Base-by-base conservation (phyloP, 1,140 invertebrate species). In the Liolophura sinensis region DNA sequence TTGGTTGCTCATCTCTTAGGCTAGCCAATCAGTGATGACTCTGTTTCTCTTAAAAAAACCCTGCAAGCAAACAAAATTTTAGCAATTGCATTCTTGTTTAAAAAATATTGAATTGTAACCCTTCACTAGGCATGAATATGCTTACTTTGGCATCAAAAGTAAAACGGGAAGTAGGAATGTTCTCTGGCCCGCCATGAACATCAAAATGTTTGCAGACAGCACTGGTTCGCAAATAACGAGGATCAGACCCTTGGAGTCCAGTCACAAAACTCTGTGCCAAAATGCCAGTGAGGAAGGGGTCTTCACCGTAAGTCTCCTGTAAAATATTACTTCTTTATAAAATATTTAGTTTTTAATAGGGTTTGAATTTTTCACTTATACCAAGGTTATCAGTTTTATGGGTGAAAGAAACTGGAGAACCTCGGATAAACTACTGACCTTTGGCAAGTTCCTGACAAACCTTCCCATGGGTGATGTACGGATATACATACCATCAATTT, bases 231-330 rank as follows among this genome's bases (percentile, higher is more conserved):
- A 73, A 22, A 58, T 75, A 72, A 12, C 74, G 49, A 6, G 63
- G 58, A 61, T 75, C 48, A 48, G 68, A 40, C 27, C 74, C 74
- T 50, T 76, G 73, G 11, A 76, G 62, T 40, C 70, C 74, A n/a
- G 58, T 40, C 14, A 77, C 71, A 63, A 64, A 77, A 25, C 27
- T 24, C 14, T 48, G 55, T 0, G 54, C 64, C n/a, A 71, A 46
- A 16, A 56, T 22, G 16, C 74, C 74, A 61, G 27, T 74, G 52
- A 76, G 48, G 55, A 66, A 74, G n/a, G 74, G 74, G 58, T 76
- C 74, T 60, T 76, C 74, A 14, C 74, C 74, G 58, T 73, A 76
- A 4, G 74, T 76, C 65, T 76, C 74, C 73, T 74, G 27, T 5
- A 61, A 40, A 64, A 40, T 40, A 40, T 3, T 9, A 40, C 9